Conservation (phyloP, 2,113 vertebrate species). For the Campylomormyrus numenius region DNA sequence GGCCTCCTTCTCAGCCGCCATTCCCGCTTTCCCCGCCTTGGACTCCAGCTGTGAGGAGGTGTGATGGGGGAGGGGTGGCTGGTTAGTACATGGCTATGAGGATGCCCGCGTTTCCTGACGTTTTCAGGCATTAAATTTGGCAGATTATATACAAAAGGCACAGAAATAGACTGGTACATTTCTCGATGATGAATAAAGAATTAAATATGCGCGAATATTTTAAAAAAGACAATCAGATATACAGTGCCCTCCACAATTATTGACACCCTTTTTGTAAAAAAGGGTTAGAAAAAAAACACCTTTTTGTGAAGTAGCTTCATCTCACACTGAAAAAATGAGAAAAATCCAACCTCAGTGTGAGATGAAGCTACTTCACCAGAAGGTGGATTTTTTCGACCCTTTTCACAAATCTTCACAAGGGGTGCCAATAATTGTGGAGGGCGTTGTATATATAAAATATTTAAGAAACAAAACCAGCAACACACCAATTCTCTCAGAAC, state of each 20-base stretch:
- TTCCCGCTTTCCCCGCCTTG: constrained; percentile 70
- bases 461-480: not conserved
- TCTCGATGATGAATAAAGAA: not conserved
- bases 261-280: no score
- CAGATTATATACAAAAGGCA: not conserved
- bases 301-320: no score
- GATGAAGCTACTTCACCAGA: no score
- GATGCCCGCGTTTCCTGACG: not conserved
- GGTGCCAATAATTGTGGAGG: no score
- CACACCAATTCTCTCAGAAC: not conserved
- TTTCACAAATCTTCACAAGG: no score
- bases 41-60: constrained; percentile 69
- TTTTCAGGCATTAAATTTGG: not conserved
- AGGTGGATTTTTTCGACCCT: no score
- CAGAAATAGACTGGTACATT: not conserved
- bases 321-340: no score
- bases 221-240: not conserved
- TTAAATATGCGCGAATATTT: not conserved
- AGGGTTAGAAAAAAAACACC: no score
- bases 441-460: not conserved
- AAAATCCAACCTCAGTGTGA: no score
- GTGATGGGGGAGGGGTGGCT: not conserved
- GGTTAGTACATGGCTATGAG: not conserved
- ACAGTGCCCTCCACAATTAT: no score
- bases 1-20: constrained; percentile 52